Evolutionary conservation across 2,113 vertebrate species (phyloP), one percentile per base, ranked within the genome.

Genomic region (Oreochromis spilurus): DNA sequence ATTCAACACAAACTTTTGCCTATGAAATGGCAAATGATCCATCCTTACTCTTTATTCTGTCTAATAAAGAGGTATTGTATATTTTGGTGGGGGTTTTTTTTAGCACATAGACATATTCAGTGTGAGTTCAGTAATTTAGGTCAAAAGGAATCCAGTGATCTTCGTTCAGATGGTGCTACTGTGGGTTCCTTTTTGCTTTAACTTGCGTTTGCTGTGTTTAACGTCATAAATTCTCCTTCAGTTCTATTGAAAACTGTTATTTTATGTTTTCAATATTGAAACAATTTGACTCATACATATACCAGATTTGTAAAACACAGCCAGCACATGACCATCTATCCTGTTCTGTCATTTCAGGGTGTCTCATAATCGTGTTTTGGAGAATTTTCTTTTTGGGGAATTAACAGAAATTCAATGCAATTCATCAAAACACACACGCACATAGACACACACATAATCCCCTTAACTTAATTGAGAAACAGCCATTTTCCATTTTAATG

Each of bases 391-490:
- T 82, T 87, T 83, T 52, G 38, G 50, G 65, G 83, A 90, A 88
- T 91, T 91, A 91, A 57, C 79, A 83, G 81, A 88, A 48, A 83
- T 87, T 87, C 82, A 91, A 91, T 88, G 70, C 79, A 81, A 84
- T 88, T 89, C 81, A 90, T 90, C 88, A 81, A 43, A 85, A 91
- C 67, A 72, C 67, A 45, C 67, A 45, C 8, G 4, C 40, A 72
- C n/a, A 70, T 14, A 70, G 36, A 58, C 26, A 83, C n/a, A 38
- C 45, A 82, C 60, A 88, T 93, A 93, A 90, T 90, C 93, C 86
- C 65, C 48, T 57, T 57, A 53, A 57, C 82, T 89, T 87, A 91
- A 95, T 92, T 87, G 89, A 92, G 87, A 91, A 92, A 85, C 38
- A 92, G 54, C 13, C 60, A 72, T 84, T 92, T 92, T 89, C 81